Evolutionary conservation across 2,113 vertebrate genomes (phyloP), one percentile per base, ranked within the genome.

Genomic region (Spheniscus mendiculus): DNA sequence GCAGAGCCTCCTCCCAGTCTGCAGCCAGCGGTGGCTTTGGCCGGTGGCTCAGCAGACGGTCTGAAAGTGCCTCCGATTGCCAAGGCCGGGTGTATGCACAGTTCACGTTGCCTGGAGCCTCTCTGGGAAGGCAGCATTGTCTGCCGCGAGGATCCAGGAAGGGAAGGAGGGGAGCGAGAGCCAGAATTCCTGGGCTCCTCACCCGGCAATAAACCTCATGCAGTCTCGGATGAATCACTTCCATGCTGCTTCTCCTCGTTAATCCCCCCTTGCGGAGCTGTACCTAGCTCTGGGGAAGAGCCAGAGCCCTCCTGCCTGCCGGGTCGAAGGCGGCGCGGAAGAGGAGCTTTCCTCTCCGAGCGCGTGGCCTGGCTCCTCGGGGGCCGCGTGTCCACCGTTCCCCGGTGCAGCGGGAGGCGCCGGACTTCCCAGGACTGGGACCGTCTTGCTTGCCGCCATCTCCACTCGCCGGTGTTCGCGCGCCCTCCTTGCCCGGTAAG

Each of bases 151-250:
- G 63, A 38, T 34, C 38, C 93, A 52, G 89, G 80, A 52, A 55
- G 90, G 86, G 90, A 81, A 86, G 65, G 61, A 52, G 59, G 36
- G 59, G 42, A 79, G 55, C 12, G 3, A 19, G 70, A 73, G 80
- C 89, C 92, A 67, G 94, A 10, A 69, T 82, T 81, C 80, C 90
- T 83, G 71, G 34, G 87, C 90, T 93, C 78, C 10, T 93, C 76
- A 77, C 65, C 76, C 84, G 12, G 76, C 87, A 47, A 59, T 83
- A 65, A 80, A 44, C 73, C 73, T 36, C 61, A 14, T 8, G 11
- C 86, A 18, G 76, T 10, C 52, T 42, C 3, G n/a, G 45, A 7
- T 49, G 73, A 93, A 84, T 84, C 83, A 7, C 88, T 91, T 71
- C 83, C 83, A 32, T 38, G 79, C 91, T 56, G 62, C 84, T 59